Conservation (phyloP, 2,888 invertebrate species). For the Chalcis sispes region DNA sequence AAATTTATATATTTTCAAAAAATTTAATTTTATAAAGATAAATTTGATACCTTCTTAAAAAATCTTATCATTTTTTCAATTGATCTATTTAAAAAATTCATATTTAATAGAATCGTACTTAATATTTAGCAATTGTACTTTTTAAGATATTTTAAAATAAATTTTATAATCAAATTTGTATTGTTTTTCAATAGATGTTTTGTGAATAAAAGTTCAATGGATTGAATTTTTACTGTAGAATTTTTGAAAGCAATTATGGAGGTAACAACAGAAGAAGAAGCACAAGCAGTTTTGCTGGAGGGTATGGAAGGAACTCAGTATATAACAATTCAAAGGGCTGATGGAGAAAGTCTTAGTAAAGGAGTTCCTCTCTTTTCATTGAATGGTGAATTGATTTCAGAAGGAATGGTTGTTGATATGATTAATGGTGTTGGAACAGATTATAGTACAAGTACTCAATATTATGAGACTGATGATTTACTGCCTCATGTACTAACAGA, state of each 20-base stretch:
- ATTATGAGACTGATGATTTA: conserved; percentile 73
- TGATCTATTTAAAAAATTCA: too few relatives aligned
- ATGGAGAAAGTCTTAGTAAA: conserved; percentile 71
- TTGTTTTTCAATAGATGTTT: conserved; percentile 46
- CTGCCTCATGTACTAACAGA: conserved; percentile 72
- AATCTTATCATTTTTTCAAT: too few relatives aligned
- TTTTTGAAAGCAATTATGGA: conserved; percentile 60
- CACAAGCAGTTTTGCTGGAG: conserved; percentile 72
- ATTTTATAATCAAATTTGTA: not conserved
- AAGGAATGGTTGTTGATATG: conserved; percentile 75
- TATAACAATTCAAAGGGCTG: conserved; percentile 74
- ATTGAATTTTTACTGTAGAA: not conserved
- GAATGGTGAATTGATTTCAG: conserved; percentile 72
- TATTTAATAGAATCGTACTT: too few relatives aligned
- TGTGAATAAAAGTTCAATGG: conserved; percentile 1
- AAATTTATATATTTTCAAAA: too few relatives aligned
- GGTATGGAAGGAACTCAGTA: conserved; percentile 75
- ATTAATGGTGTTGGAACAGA: conserved; percentile 72
- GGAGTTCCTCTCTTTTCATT: conserved; percentile 71
- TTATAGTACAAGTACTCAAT: conserved; percentile 69
- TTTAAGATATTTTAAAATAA: not conserved
- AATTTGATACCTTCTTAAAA: too few relatives aligned
- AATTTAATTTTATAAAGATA: too few relatives aligned
- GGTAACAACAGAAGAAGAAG: conserved; percentile 72
- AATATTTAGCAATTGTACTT: too few relatives aligned